phyloP scores from a whole-genome alignment of 2,113 vertebrate genomes.

The Paramisgurnus dabryanus region DNA sequence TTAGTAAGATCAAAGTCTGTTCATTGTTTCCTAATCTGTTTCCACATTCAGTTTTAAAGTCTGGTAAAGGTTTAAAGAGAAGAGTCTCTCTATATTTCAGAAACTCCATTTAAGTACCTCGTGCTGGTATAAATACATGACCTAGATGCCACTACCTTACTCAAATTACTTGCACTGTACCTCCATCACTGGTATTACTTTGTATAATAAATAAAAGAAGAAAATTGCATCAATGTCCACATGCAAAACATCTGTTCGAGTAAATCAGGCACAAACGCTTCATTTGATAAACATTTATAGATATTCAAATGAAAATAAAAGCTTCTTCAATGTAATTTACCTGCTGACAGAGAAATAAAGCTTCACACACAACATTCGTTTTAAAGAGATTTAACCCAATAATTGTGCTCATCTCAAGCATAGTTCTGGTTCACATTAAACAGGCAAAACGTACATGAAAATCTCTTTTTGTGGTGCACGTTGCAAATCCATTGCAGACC shows the following conservation, averaged over 20 bases:
- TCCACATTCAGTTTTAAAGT: background rate
- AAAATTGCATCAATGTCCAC: background rate
- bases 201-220: background rate
- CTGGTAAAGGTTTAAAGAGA: background rate
- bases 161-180: conserved; percentile 62
- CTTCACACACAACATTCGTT: background rate
- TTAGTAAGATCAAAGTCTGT: too few relatives aligned
- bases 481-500: background rate
- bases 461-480: background rate
- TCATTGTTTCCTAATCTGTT: background rate
- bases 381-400: background rate
- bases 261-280: background rate
- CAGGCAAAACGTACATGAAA: background rate
- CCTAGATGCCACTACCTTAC: conserved; percentile 67
- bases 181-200: background rate
- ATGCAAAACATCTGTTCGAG: background rate
- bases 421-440: conserved; percentile 29
- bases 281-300: conserved; percentile 18
- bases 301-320: conserved; percentile 12
- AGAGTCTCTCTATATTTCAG: background rate
- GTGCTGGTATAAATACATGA: conserved; percentile 70
- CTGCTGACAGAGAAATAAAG: background rate
- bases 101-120: background rate
- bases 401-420: background rate
- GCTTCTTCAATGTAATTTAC: conserved; percentile 6